phyloP scores from a whole-genome alignment of 1,140 invertebrate genomes.

The Monochamus saltuarius region DNA sequence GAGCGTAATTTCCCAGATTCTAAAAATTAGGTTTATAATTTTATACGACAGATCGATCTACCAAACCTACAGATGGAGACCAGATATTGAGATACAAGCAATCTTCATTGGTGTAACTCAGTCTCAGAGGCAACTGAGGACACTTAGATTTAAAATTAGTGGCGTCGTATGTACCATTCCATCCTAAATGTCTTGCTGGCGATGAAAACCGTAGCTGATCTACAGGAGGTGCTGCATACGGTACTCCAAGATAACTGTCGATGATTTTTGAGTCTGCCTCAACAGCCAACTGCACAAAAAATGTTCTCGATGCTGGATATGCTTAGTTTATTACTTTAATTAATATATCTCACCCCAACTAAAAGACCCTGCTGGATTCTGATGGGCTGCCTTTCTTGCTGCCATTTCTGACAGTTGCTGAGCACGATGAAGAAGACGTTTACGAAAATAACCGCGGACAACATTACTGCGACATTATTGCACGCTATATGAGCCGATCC shows the following conservation, averaged over 20 bases:
- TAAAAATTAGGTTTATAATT: slow-evolving; percentile 10
- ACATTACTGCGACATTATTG: too few species aligned
- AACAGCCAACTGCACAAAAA: slow-evolving; percentile 16
- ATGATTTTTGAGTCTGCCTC: slow-evolving; percentile 26
- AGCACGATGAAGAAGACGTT: background rate
- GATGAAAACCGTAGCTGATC: slow-evolving; percentile 31
- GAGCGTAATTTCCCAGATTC: slow-evolving; percentile 22
- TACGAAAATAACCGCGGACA: background rate
- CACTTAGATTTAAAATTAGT: slow-evolving; percentile 26
- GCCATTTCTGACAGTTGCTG: slow-evolving; percentile 8
- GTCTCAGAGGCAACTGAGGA: slow-evolving; percentile 29
- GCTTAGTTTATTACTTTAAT: background rate
- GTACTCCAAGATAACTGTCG: slow-evolving; percentile 33
- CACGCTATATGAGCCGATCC: too few species aligned
- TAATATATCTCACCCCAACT: slow-evolving; percentile 29
- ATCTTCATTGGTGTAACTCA: slow-evolving; percentile 29
- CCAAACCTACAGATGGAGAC: slow-evolving; percentile 11
- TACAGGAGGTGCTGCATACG: slow-evolving; percentile 34
- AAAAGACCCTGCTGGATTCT: slow-evolving; percentile 30
- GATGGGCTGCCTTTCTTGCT: slow-evolving; percentile 27
- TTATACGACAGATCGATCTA: too few species aligned
- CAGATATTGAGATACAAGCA: slow-evolving; percentile 40
- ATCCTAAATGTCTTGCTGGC: slow-evolving; percentile 34
- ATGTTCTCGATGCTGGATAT: background rate
- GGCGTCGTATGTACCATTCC: slow-evolving; percentile 36